Percentiles rank a stretch among this genome's conserved stretches.
Evolutionary conservation across 2,888 invertebrate species (phyloP).

Genomic region (Leptinotarsa peninsularis): DNA sequence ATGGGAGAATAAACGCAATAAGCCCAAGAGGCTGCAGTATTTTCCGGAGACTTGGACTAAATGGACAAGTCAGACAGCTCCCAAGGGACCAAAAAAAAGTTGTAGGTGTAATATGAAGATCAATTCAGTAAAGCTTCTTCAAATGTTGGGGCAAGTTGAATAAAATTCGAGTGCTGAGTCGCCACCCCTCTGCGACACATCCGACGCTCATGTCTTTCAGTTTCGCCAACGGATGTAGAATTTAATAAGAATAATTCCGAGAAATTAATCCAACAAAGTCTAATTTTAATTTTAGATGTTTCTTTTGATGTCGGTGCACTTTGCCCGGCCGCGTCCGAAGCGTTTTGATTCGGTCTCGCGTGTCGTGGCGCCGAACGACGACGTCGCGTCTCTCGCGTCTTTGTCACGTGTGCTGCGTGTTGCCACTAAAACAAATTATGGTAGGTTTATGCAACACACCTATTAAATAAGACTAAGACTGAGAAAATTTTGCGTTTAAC

Average conservation of each 20-base stretch:
- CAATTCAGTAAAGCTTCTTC: too few relatives aligned
- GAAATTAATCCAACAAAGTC: constrained; percentile 67
- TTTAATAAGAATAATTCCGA: constrained; percentile 65
- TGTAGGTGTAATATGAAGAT: too few relatives aligned
- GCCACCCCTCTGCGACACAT: not conserved
- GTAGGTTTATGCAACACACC: too few relatives aligned
- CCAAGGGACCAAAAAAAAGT: too few relatives aligned
- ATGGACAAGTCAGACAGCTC: too few relatives aligned
- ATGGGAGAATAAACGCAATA: too few relatives aligned
- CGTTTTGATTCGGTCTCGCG: constrained; percentile 18
- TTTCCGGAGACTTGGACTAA: too few relatives aligned
- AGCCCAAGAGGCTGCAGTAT: too few relatives aligned
- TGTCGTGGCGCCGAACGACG: constrained; percentile 11
- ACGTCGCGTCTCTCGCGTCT: not conserved
- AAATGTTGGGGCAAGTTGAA: too few relatives aligned
- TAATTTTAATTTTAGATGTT: constrained; percentile 65
- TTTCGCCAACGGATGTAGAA: constrained; percentile 59
- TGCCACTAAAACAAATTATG: not conserved
- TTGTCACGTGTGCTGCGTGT: constrained; percentile 13
- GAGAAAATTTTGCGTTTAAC: too few relatives aligned
- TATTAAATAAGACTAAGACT: too few relatives aligned
- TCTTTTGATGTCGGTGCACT: constrained; percentile 61
- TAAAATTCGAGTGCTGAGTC: not conserved
- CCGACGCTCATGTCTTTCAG: constrained; percentile 23
- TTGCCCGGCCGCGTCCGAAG: not conserved